Conservation (phyloP, 2,113 vertebrate species). For the Gopherus evgoodei region DNA sequence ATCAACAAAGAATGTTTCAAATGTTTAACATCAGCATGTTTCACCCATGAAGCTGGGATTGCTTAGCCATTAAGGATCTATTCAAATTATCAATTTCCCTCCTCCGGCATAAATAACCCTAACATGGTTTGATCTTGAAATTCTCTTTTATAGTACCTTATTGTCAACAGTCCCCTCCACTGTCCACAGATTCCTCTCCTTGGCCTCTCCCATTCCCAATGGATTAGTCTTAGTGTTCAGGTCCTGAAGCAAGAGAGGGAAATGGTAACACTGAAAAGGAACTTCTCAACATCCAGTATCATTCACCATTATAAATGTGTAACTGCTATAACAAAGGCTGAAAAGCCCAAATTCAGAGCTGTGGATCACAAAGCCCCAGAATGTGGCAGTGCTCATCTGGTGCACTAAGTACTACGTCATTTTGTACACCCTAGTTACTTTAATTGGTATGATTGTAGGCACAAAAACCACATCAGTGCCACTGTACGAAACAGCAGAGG, state of each 20-base stretch:
- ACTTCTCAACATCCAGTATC: neutral
- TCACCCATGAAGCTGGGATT: neutral
- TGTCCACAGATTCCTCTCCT: neutral
- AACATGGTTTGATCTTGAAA: neutral
- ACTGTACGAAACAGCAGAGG: neutral
- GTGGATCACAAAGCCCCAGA: rapidly evolving
- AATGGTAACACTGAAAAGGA: neutral
- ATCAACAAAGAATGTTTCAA: conserved; percentile 40
- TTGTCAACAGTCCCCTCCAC: neutral
- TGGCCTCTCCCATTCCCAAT: neutral
- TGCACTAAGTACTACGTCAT: rapidly evolving
- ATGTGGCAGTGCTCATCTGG: neutral
- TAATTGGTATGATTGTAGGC: neutral
- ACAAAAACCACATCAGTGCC: conserved; percentile 20
- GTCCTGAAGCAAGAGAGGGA: conserved; percentile 31
- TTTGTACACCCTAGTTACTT: rapidly evolving
- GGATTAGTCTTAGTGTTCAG: rapidly evolving
- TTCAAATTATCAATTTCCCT: neutral
- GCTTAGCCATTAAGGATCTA: conserved; percentile 33
- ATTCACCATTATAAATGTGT: rapidly evolving
- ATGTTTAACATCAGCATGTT: rapidly evolving
- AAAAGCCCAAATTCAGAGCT: neutral
- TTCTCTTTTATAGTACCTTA: conserved; percentile 14
- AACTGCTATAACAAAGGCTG: neutral
- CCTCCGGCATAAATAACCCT: conserved; percentile 15